Percentiles rank a stretch among this genome's conserved stretches.
Evolutionary conservation across 2,888 invertebrate genomes (phyloP).

Genomic region (Mamestra brassicae): DNA sequence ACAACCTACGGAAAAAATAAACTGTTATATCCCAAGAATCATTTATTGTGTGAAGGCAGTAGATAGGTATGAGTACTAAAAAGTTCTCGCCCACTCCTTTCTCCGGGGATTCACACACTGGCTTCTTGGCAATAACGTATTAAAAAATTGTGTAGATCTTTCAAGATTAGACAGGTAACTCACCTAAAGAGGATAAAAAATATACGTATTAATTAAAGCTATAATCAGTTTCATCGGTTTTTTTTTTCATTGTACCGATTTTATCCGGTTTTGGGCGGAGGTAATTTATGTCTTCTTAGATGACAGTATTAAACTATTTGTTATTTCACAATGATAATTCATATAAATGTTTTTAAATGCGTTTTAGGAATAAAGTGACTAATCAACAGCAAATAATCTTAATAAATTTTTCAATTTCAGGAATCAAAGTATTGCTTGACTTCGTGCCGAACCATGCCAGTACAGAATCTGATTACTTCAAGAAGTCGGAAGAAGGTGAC

Average conservation of each 20-base stretch:
- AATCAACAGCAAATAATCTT: background rate
- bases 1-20: background rate
- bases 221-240: background rate
- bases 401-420: conserved; percentile 65
- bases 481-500: conserved; percentile 91
- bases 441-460: conserved; percentile 94
- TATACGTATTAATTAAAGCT: background rate
- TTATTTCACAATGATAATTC: too few relatives aligned
- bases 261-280: conserved; percentile 11
- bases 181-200: background rate
- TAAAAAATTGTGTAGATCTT: conserved; percentile 3
- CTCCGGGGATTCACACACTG: background rate
- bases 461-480: conserved; percentile 95
- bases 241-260: background rate
- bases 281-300: conserved; percentile 16
- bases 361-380: too few relatives aligned
- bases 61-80: background rate
- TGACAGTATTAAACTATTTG: conserved; percentile 6
- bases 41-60: background rate
- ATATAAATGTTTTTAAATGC: too few relatives aligned
- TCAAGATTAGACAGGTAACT: conserved; percentile 1
- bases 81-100: background rate
- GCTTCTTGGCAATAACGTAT: background rate
- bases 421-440: conserved; percentile 91
- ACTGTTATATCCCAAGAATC: background rate